Evolutionary conservation across 1,140 invertebrate species (phyloP).

Genomic region (Drosophila auraria): DNA sequence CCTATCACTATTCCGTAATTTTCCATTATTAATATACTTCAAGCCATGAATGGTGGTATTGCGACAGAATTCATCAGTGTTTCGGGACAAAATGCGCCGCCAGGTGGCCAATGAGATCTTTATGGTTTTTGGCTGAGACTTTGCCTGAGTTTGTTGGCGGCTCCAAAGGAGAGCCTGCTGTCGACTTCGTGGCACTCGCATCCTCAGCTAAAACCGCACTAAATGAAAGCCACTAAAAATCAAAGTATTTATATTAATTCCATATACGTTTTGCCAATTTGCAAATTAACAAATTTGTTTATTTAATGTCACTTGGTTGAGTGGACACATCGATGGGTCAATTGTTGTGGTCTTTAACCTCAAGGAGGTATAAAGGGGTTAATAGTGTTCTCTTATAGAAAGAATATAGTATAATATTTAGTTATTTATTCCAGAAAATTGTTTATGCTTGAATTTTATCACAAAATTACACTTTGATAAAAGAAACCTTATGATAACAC

Average conservation of each 20-base stretch:
- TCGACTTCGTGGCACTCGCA: slow-evolving; percentile 27
- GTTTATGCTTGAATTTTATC: too few relatives aligned
- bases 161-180: slow-evolving; percentile 12
- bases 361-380: neutral
- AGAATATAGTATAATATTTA: too few relatives aligned
- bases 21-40: slow-evolving; percentile 69
- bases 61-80: slow-evolving; percentile 77
- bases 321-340: neutral
- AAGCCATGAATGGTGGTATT: slow-evolving; percentile 76
- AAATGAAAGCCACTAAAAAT: neutral
- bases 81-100: slow-evolving; percentile 54
- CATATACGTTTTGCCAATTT: slow-evolving; percentile 5
- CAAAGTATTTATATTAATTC: neutral
- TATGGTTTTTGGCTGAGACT: neutral
- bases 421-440: too few relatives aligned
- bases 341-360: neutral
- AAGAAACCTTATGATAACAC: too few relatives aligned
- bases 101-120: slow-evolving; percentile 43
- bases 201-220: neutral
- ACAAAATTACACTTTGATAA: too few relatives aligned
- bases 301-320: slow-evolving; percentile 9
- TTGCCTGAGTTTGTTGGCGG: neutral
- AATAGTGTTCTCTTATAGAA: too few relatives aligned
- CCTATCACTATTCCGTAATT: slow-evolving; percentile 59
- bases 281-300: slow-evolving; percentile 22